Percentiles rank a stretch among this genome's conserved stretches.
These are phyloP conservation scores for Malachius bipustulatus DNA, from an alignment of 2,888 invertebrate genomes.

Conservation along the genomic window DNA sequence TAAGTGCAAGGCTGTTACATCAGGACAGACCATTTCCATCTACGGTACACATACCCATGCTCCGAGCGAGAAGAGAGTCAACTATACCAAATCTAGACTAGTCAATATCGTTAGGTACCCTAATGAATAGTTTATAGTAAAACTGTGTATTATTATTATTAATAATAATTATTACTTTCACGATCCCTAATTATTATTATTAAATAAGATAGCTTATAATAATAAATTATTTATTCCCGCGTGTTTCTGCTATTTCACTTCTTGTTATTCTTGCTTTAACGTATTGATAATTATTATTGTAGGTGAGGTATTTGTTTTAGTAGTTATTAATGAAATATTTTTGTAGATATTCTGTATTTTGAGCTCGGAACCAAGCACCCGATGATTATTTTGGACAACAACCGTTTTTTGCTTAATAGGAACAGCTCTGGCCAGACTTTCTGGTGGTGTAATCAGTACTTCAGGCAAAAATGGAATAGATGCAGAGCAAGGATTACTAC, in stretches of 20 bases:
- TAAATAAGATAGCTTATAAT: too few species aligned
- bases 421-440: constrained; percentile 19
- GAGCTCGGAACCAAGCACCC: constrained; percentile 25
- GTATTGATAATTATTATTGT: too few species aligned
- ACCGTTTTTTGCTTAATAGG: constrained; percentile 21
- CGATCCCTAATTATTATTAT: too few species aligned
- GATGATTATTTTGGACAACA: constrained; percentile 22
- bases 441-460: constrained; percentile 25
- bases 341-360: constrained; percentile 25
- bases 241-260: too few species aligned
- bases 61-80: constrained; percentile 18
- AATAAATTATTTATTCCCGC: too few species aligned
- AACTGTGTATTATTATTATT: too few species aligned
- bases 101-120: constrained; percentile 17
- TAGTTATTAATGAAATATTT: constrained; percentile 2
- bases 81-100: constrained; percentile 17
- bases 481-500: constrained; percentile 23
- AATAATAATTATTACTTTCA: too few species aligned
- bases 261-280: too few species aligned
- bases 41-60: constrained; percentile 23
- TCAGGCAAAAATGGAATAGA: constrained; percentile 18
- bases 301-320: too few species aligned
- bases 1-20: constrained; percentile 21
- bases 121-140: constrained; percentile 17
- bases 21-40: constrained; percentile 19